Evolutionary conservation across 2,888 invertebrate species (phyloP).

Genomic region (Griposia aprilina): DNA sequence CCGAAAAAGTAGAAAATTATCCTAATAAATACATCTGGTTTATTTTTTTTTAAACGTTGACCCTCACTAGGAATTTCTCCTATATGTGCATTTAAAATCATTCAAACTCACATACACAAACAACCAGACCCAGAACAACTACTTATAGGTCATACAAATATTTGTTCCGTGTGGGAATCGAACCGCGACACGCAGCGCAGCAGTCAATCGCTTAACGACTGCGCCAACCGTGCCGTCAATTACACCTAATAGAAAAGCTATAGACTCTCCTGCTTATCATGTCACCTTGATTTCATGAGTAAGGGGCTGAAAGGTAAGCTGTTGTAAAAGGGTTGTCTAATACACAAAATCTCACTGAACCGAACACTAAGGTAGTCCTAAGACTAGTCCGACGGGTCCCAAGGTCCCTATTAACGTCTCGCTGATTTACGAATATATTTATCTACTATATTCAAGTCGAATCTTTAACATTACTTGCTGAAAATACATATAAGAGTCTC

Average conservation of each 20-base stretch:
- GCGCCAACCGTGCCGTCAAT: too few species aligned
- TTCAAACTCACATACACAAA: too few species aligned
- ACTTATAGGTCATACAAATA: too few species aligned
- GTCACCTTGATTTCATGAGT: not conserved
- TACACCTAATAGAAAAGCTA: not conserved
- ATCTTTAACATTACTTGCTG: conserved; percentile 9
- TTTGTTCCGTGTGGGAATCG: too few species aligned
- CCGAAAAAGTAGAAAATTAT: not conserved
- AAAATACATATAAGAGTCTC: conserved; percentile 8
- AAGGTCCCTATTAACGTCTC: conserved; percentile 33
- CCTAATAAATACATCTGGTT: not conserved
- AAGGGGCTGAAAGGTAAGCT: not conserved
- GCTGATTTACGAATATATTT: conserved; percentile 31
- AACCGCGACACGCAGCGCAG: too few species aligned
- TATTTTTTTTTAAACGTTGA: too few species aligned
- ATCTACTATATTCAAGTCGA: conserved; percentile 16
- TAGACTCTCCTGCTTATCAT: not conserved
- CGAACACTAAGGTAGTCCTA: not conserved
- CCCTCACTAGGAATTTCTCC: too few species aligned
- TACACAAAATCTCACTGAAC: conserved; percentile 12
- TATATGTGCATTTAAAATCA: too few species aligned
- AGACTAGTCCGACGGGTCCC: conserved; percentile 16
- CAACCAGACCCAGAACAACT: too few species aligned
- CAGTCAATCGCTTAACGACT: too few species aligned
- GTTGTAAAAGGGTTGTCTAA: conserved; percentile 5